Base-by-base conservation (phyloP, 2,113 vertebrate species). In the Tupaia tana region DNA sequence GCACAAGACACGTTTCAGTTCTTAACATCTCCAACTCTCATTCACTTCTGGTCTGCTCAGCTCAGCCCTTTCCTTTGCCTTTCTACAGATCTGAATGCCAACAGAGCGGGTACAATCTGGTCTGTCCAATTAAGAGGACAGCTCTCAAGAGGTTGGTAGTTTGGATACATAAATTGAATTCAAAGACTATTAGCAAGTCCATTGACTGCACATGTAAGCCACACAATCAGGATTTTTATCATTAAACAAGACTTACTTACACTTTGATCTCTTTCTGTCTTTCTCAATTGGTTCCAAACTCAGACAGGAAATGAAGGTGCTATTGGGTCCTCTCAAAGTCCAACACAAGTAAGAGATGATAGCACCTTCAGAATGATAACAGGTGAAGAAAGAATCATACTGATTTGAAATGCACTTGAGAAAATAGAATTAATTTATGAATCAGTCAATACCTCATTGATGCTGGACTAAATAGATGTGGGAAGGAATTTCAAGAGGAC, bases 261-360 rank as follows among this genome's bases (percentile, higher is more conserved):
- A n/a, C 20, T 85, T 54, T 25, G 1, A 20, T 80, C 7, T 25
- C 31, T 80, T 89, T 43, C 31, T 82, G 24, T 61, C 11, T 79
- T 25, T 82, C 22, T 90, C 59, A 86, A 43, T 16, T 75, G 61
- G 52, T 80, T 85, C 66, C 54, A 59, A 90, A 81, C 63, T 92
- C 54, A 61, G 61, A 18, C 18, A 92, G 31, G 20, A 86, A 88
- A 73, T 64, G 78, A 43, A 54, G 27, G 25, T 84, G 9, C 12
- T 77, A 78, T 22, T 59, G 10, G 24, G 29, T 43, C 71, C 20
- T 89, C 24, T 71, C n/a, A 64, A 89, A 71, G 11, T 78, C n/a
- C 58, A 75, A 74, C 18, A 74, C 73, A 85, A 29, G 74, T 74
- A 89, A 88, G 92, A 94, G 69, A 82, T 79, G 78, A 70, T 43